Percentiles rank a stretch among this genome's conserved stretches.
These are phyloP conservation scores for Callithrix jacchus DNA, from an alignment of 2,113 vertebrate genomes.

Conservation along the genomic window DNA sequence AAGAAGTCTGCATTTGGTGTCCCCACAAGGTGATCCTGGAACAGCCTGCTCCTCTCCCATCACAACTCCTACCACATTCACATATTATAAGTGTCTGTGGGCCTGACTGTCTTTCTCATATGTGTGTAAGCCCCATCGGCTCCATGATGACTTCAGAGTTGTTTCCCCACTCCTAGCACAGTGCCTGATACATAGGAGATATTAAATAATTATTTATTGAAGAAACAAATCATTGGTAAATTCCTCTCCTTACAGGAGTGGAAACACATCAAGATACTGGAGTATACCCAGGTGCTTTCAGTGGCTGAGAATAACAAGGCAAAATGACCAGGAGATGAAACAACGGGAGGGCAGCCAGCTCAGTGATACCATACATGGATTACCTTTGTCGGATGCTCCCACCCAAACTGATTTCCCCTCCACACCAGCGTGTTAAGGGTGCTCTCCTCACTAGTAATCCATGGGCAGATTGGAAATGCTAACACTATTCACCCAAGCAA, in stretches of 20 bases:
- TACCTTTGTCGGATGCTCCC: background rate
- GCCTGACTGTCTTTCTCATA: background rate
- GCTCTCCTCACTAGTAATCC: background rate
- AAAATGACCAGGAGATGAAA: background rate
- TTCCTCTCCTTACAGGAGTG: background rate
- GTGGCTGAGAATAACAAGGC: background rate
- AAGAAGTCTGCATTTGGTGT: background rate
- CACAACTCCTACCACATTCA: background rate
- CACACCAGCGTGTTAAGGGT: background rate
- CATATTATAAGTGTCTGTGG: background rate
- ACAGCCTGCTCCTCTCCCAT: background rate
- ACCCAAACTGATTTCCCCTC: background rate
- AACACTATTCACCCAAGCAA: slow-evolving; percentile 28
- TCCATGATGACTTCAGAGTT: background rate
- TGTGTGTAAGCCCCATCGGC: background rate
- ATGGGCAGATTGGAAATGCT: slow-evolving; percentile 17
- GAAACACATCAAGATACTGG: background rate
- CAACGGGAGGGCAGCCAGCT: background rate
- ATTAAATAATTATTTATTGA: background rate
- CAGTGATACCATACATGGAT: background rate
- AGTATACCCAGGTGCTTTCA: background rate
- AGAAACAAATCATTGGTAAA: background rate
- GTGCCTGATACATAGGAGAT: background rate
- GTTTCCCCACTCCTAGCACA: too few relatives aligned
- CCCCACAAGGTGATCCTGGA: too few relatives aligned